phyloP scores from a whole-genome alignment of 2,888 invertebrate species.

The Andrena trimmerana region DNA sequence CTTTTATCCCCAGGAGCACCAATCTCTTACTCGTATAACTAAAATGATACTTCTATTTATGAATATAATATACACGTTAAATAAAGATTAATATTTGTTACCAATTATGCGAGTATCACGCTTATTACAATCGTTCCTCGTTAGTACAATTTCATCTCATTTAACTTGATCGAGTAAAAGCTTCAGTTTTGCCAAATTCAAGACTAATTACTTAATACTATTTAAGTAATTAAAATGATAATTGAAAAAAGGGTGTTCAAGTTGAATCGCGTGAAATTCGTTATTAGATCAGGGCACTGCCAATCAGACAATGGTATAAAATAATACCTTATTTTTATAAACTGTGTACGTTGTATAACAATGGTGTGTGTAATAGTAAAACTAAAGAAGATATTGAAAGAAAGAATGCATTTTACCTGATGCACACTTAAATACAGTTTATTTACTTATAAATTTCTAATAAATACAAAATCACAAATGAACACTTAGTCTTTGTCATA shows the following conservation, averaged over 20 bases:
- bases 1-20: conserved; percentile 79
- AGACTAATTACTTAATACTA: background rate
- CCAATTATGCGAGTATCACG: conserved; percentile 69
- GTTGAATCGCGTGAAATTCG: no score
- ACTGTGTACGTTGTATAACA: background rate
- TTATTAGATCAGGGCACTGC: no score
- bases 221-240: no score
- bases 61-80: conserved; percentile 83
- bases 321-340: background rate
- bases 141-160: conserved; percentile 9
- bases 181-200: background rate
- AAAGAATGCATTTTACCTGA: conserved; percentile 48
- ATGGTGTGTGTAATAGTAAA: no score
- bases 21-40: conserved; percentile 81
- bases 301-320: no score
- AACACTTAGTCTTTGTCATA: conserved; percentile 84
- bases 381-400: conserved; percentile 26
- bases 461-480: conserved; percentile 85
- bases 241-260: no score
- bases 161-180: background rate
- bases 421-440: conserved; percentile 85
- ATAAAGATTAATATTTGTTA: conserved; percentile 84
- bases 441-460: conserved; percentile 84
- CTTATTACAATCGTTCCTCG: conserved; percentile 31
- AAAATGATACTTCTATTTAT: conserved; percentile 83